Conservation (phyloP, 2,113 vertebrate genomes). For the Oreocharis arfaki region DNA sequence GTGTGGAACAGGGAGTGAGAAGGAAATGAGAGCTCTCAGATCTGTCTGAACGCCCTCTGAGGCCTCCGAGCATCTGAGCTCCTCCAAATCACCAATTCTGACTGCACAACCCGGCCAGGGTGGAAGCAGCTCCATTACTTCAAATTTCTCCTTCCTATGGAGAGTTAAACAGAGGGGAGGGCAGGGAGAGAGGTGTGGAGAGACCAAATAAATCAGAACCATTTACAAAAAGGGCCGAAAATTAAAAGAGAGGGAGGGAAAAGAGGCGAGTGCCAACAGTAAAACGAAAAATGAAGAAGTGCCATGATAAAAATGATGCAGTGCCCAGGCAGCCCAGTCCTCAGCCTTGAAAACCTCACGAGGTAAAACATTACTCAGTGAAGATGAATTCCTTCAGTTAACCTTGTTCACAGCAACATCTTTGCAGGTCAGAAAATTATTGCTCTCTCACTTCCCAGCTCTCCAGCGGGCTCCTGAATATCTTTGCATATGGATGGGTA, state of each 20-base stretch:
- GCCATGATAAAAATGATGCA: conserved; percentile 9
- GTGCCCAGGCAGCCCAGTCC: background rate
- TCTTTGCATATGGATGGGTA: background rate
- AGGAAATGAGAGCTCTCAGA: background rate
- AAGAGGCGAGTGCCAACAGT: background rate
- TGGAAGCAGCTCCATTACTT: background rate
- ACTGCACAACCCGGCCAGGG: background rate
- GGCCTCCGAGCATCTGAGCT: background rate
- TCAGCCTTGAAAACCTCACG: background rate
- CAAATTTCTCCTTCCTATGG: background rate
- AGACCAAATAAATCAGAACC: background rate
- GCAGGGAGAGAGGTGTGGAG: background rate
- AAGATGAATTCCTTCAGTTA: conserved; percentile 1
- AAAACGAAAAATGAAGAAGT: background rate
- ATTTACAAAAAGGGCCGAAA: background rate
- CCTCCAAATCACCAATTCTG: background rate
- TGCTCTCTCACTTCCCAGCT: background rate
- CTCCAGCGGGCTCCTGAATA: background rate
- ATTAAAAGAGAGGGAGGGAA: background rate
- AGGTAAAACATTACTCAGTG: background rate
- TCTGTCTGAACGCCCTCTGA: background rate
- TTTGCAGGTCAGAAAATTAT: conserved; percentile 53
- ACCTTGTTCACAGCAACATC: conserved; percentile 1
- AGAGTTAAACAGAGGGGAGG: background rate
- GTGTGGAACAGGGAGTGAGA: background rate